phyloP scores from a whole-genome alignment of 2,113 vertebrate species.

The Bostrychus sinensis region DNA sequence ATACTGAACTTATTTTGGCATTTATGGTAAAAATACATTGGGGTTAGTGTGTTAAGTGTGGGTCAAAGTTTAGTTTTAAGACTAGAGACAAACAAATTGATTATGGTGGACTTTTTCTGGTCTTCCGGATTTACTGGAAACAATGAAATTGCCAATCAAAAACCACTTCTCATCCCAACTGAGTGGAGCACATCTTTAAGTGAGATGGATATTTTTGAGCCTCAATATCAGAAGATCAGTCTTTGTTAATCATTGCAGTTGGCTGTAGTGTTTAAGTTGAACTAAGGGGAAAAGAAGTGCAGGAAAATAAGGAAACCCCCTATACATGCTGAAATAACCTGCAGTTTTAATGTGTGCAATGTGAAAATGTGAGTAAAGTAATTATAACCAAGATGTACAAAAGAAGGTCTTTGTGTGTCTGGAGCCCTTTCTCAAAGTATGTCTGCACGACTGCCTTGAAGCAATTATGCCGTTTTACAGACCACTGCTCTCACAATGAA shows the following conservation, averaged over 20 bases:
- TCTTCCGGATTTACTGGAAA: too few relatives aligned
- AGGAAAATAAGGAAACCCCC: constrained; percentile 3
- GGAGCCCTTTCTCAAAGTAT: constrained; percentile 7
- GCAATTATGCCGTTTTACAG: constrained; percentile 60
- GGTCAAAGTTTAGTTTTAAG: too few relatives aligned
- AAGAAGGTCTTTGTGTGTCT: constrained; percentile 17
- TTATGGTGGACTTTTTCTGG: too few relatives aligned
- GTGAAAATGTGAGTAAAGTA: constrained; percentile 36
- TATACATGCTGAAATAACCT: constrained; percentile 21
- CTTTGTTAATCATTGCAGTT: constrained; percentile 18
- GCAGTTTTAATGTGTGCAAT: constrained; percentile 14
- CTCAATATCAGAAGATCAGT: constrained; percentile 12
- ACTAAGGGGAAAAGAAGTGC: constrained; percentile 19
- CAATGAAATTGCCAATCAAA: too few relatives aligned
- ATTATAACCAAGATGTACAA: constrained; percentile 33
- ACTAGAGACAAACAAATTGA: too few relatives aligned
- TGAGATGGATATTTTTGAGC: constrained; percentile 35
- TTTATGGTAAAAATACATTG: too few relatives aligned
- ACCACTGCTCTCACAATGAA: constrained; percentile 54
- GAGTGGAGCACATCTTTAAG: constrained; percentile 29
- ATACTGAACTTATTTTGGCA: too few relatives aligned
- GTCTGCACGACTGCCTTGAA: constrained; percentile 21
- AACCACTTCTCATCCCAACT: too few relatives aligned
- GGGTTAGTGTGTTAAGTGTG: too few relatives aligned
- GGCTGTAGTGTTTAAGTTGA: constrained; percentile 33